A percentile compares a stretch with the other conserved stretches of the same genome.
phyloP scores from a whole-genome alignment of 2,797 vertebrate genomes.

The Pseudomugil tenellus region DNA sequence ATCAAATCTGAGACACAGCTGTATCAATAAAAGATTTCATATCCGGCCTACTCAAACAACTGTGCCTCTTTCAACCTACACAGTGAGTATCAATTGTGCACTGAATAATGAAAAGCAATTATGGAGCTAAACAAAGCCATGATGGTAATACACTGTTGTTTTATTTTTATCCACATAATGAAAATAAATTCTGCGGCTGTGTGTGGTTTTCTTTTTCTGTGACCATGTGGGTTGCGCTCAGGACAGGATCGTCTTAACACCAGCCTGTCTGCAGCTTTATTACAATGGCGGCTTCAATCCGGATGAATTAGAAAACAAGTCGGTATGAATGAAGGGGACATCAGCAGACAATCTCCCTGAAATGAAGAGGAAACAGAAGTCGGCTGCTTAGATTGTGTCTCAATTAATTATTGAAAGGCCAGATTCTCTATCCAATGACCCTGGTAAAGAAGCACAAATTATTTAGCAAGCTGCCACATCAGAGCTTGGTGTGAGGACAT shows the following conservation, averaged over 20 bases:
- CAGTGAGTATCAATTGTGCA: slow-evolving; percentile 80
- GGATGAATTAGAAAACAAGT: slow-evolving; percentile 71
- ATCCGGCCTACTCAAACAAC: slow-evolving; percentile 80
- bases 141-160: slow-evolving; percentile 77
- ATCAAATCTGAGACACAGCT: slow-evolving; percentile 79
- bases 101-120: slow-evolving; percentile 86
- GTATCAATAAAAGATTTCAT: slow-evolving; percentile 84
- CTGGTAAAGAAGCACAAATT: slow-evolving; percentile 86
- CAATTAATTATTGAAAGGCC: slow-evolving; percentile 85
- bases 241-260: slow-evolving; percentile 67
- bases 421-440: slow-evolving; percentile 86
- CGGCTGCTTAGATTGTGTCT: slow-evolving; percentile 84
- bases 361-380: slow-evolving; percentile 82
- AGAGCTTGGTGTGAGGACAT: slow-evolving; percentile 74
- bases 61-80: slow-evolving; percentile 80
- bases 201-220: slow-evolving; percentile 66
- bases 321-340: slow-evolving; percentile 50
- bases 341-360: slow-evolving; percentile 74
- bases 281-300: slow-evolving; percentile 70
- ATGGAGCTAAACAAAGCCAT: slow-evolving; percentile 82
- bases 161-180: slow-evolving; percentile 77
- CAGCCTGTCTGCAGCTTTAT: slow-evolving; percentile 53
- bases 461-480: slow-evolving; percentile 86
- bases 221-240: slow-evolving; percentile 70
- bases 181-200: slow-evolving; percentile 75